Evolutionary conservation across 37 sponge, comb jelly and placozoan species (phyloP).

Genomic region (Spongia lamella): DNA sequence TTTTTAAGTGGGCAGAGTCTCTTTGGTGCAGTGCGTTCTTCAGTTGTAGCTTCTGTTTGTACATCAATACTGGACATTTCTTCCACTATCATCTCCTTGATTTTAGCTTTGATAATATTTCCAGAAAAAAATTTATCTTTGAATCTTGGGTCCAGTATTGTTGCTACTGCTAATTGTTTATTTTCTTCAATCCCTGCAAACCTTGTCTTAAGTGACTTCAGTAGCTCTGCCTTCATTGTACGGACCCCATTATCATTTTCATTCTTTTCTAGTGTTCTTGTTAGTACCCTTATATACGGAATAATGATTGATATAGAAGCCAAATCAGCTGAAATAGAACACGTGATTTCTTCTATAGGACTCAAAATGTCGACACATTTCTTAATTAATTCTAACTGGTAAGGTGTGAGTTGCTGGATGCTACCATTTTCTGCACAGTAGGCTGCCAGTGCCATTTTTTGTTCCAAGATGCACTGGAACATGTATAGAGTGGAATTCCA

Average conservation of each 20-base stretch:
- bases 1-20: too few relatives aligned
- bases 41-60: too few relatives aligned
- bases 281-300: constrained; percentile 6
- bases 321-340: constrained; percentile 10
- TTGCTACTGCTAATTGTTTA: constrained; percentile 10
- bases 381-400: constrained; percentile 7
- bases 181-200: background rate
- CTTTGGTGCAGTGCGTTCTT: too few relatives aligned
- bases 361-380: background rate
- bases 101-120: background rate
- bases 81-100: constrained; percentile 6
- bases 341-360: constrained; percentile 15
- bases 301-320: background rate
- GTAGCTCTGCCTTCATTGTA: constrained; percentile 11
- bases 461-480: constrained; percentile 2
- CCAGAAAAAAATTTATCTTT: constrained; percentile 26
- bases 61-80: too few relatives aligned
- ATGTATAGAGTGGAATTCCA: too few relatives aligned
- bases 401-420: background rate
- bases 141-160: constrained; percentile 13
- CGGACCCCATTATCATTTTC: constrained; percentile 11
- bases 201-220: constrained; percentile 5
- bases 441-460: too few relatives aligned
- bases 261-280: background rate
- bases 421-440: constrained; percentile 2